A percentile compares a stretch with the other conserved stretches of the same genome.
Evolutionary conservation across 2,888 invertebrate genomes (phyloP).

Genomic region (Eupeodes latifasciatus): DNA sequence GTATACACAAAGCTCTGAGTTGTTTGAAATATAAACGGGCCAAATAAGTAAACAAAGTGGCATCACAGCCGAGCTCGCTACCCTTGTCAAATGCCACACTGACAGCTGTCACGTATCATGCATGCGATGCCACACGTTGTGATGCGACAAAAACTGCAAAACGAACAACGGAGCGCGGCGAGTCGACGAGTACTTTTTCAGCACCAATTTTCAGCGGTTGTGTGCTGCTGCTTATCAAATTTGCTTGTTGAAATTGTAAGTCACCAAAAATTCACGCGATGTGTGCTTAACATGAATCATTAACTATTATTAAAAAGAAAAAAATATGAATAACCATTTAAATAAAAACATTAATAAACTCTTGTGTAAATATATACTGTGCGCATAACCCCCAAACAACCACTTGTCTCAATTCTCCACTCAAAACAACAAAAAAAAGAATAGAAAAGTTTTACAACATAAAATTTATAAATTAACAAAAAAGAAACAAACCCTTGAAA

Average conservation of each 20-base stretch:
- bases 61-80: background rate
- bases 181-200: conserved; percentile 57
- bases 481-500: conserved; percentile 25
- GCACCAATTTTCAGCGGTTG: conserved; percentile 65
- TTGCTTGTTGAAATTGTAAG: conserved; percentile 55
- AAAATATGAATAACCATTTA: conserved; percentile 39
- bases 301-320: conserved; percentile 60
- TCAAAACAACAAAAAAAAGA: background rate
- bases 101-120: background rate
- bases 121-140: conserved; percentile 40
- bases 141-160: conserved; percentile 24
- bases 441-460: background rate
- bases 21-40: too few relatives aligned
- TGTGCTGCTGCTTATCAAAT: conserved; percentile 64
- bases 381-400: conserved; percentile 51
- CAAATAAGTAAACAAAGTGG: background rate
- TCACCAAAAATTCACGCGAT: conserved; percentile 53
- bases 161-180: background rate
- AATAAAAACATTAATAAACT: conserved; percentile 26
- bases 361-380: conserved; percentile 59
- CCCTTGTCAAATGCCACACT: background rate
- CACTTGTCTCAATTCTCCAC: conserved; percentile 4
- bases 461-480: background rate
- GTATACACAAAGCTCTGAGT: too few relatives aligned
- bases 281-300: conserved; percentile 70